A percentile compares a stretch with the other conserved stretches of the same genome.
These are phyloP conservation scores for Drosophila barbarae DNA, from an alignment of 2,888 invertebrate genomes.

Conservation along the genomic window DNA sequence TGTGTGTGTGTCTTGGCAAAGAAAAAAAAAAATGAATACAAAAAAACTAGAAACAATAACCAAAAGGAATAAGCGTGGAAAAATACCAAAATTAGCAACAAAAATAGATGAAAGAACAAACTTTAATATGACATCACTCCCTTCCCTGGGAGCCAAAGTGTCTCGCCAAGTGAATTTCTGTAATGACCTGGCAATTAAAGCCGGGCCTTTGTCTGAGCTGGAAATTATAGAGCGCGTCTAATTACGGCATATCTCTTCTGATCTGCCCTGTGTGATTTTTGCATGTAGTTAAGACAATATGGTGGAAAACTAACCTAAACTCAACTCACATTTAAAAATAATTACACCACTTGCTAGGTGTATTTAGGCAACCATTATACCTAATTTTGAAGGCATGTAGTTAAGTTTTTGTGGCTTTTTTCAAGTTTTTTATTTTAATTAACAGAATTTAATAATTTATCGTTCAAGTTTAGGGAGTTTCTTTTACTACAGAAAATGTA, in stretches of 20 bases:
- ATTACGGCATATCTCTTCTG: constrained; percentile 26
- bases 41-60: constrained; percentile 20
- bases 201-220: constrained; percentile 15
- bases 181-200: constrained; percentile 33
- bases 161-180: constrained; percentile 28
- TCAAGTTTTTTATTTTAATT: background rate
- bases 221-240: constrained; percentile 39
- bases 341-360: background rate
- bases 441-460: too few species aligned
- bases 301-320: background rate
- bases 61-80: constrained; percentile 8
- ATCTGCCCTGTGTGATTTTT: constrained; percentile 14
- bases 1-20: constrained; percentile 8
- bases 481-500: too few species aligned
- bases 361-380: background rate
- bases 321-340: background rate
- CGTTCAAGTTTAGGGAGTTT: background rate
- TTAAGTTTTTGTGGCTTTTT: background rate
- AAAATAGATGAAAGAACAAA: background rate
- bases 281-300: constrained; percentile 1
- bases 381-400: background rate
- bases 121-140: constrained; percentile 16
- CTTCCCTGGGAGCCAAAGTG: constrained; percentile 18
- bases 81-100: constrained; percentile 16
- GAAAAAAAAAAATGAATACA: background rate